Evolutionary conservation across 2,797 vertebrate species (phyloP), one percentile per base, ranked within the genome.

Genomic region (Spinus pinus): DNA sequence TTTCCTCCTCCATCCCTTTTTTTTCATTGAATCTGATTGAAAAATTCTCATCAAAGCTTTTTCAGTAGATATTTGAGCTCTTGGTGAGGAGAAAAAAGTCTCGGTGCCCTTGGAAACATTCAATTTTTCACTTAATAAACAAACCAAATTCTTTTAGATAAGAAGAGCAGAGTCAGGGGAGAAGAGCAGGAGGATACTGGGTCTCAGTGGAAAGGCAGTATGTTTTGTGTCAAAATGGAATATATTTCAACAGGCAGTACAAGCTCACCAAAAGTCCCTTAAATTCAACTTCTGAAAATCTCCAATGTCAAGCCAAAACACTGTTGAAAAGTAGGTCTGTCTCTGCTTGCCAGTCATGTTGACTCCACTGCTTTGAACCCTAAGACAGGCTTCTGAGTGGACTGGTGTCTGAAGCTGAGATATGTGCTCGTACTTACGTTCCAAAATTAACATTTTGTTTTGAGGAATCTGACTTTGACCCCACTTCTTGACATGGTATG

Each of bases 111-210:
- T 93, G 72, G 73, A 96, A 93, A 88, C 66, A 53, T 86, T 84
- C 73, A 88, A n/a, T 92, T 91, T 94, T 95, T 91, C 47, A 69
- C 82, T 90, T 56, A 93, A 61, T 78, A 96, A 96, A 86, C 73
- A 96, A 95, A 89, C 33, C 33, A 85, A 81, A 83, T 72, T 94
- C 83, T 96, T 96, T 92, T 88, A 96, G 89, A 86, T 77, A 81
- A 79, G 77, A 95, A 44, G 1, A 37, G 53, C 57, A 90, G 65
- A 84, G 53, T 54, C 62, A 74, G 41, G 51, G 65, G 39, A 95
- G 72, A 94, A 87, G 35, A 89, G 57, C 54, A 56, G 65, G 47
- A 93, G 61, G 65, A 91, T 78, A 41, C 37, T 31, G 2, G 23
- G 22, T 81, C 66, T 93, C 56, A 16, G 66, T 79, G 44, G 77